Base-by-base conservation (phyloP, 2,888 invertebrate species). In the Ennomos fuscantarius region DNA sequence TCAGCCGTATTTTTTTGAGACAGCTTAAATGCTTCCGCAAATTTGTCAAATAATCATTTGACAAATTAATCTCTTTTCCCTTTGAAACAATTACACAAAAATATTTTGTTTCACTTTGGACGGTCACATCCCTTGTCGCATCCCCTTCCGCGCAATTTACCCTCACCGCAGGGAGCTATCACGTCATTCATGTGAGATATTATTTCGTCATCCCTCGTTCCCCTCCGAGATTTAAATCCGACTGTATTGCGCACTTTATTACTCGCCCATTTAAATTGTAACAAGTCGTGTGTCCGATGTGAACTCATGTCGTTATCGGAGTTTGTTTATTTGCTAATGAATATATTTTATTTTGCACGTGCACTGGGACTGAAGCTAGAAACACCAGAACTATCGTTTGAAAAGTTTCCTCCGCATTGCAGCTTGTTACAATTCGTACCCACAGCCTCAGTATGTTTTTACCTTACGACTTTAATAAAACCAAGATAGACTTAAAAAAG, bases 161-260 rank as follows among this genome's bases (percentile, higher is more conserved):
- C 78, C 70, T 75, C 80, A 45, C 81, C 78, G 63, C 79, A 68
- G 79, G 79, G 77, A 71, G 70, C 72, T 65, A 73, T 73, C 79
- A 70, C 74, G 74, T 74, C 78, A 80, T 79, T 76, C 79, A 80
- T 74, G 76, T 73, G 76, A 77, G 71, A 80, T 78, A 80, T 83
- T 84, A 81, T 84, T 79, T 80, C 77, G 76, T 81, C 82, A 84
- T 81, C 77, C 74, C 63, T 69, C 65, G 55, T 64, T 60, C 67
- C 82, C 81, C 81, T 74, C 71, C 51, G 68, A 65, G 74, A 79
- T 81, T 78, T 72, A 81, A 82, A 81, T 77, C 78, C 73, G 62
- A 62, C 64, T 76, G 59, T 72, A 81, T 82, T 81, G 79, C 78
- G 73, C 78, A 82, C 79, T 86, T 87, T 83, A 84, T 84, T 82